phyloP scores from a whole-genome alignment of 2,888 invertebrate genomes.

The Oligia strigilis region DNA sequence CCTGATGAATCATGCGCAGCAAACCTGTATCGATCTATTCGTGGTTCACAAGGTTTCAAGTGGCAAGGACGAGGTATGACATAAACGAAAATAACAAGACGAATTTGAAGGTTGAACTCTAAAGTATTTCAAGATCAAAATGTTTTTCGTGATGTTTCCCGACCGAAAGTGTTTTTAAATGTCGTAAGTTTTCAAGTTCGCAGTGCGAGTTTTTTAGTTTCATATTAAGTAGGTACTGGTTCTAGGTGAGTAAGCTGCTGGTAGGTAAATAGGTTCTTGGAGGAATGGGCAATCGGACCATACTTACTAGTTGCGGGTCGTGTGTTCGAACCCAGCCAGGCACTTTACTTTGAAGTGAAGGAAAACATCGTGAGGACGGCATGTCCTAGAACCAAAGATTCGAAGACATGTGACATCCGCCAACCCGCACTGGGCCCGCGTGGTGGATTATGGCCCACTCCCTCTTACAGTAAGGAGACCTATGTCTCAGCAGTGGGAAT shows the following conservation, averaged over 20 bases:
- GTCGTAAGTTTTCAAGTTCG: background rate
- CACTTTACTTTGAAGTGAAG: background rate
- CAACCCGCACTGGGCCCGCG: too few species aligned
- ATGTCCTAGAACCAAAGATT: too few species aligned
- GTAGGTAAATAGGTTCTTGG: too few species aligned
- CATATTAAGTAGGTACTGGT: too few species aligned
- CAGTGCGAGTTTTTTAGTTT: background rate
- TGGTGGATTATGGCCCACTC: too few species aligned
- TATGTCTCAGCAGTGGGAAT: too few species aligned
- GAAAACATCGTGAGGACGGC: background rate
- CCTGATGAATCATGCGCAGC: slow-evolving; percentile 58
- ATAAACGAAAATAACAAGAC: slow-evolving; percentile 45
- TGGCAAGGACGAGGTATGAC: slow-evolving; percentile 55
- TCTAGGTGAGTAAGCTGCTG: too few species aligned
- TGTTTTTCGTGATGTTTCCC: background rate
- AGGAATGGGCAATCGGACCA: too few species aligned
- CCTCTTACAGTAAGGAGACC: too few species aligned
- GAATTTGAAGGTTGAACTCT: slow-evolving; percentile 33
- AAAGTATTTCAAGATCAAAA: slow-evolving; percentile 29
- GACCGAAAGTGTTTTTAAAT: slow-evolving; percentile 8
- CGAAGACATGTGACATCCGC: too few species aligned
- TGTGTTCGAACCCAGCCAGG: background rate
- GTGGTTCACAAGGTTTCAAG: slow-evolving; percentile 46
- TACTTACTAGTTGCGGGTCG: too few species aligned
- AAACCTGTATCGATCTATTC: slow-evolving; percentile 66